Percentiles rank a stretch among this genome's conserved stretches.
These are phyloP conservation scores for Loriculus beryllinus DNA, from an alignment of 2,797 vertebrate species.

Conservation along the genomic window DNA sequence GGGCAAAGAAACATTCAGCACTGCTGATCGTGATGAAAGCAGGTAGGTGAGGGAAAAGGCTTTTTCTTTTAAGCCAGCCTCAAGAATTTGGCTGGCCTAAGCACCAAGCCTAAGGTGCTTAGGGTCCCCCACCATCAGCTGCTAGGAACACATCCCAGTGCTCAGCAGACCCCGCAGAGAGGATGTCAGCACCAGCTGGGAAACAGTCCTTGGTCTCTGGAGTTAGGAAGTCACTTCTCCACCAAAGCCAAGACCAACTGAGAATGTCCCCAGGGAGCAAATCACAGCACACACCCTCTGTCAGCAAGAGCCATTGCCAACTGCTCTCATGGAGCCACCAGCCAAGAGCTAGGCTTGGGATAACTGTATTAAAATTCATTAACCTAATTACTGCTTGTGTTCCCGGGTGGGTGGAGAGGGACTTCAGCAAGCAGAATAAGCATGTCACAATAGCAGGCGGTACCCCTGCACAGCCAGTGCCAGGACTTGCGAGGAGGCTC, in stretches of 20 bases:
- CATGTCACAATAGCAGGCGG: not conserved
- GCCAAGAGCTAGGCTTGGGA: not conserved
- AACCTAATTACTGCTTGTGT: not conserved
- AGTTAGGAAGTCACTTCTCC: not conserved
- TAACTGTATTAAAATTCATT: not conserved
- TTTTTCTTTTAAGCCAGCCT: not conserved
- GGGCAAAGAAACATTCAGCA: not conserved
- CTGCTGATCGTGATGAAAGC: not conserved
- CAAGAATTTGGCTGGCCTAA: not conserved
- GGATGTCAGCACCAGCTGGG: not conserved
- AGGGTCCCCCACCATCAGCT: accelerated
- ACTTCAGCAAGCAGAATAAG: not conserved
- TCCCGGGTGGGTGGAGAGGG: not conserved
- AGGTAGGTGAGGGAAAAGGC: not conserved
- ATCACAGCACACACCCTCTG: accelerated
- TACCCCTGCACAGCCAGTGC: not conserved
- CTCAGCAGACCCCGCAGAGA: not conserved
- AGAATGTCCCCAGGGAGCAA: not conserved
- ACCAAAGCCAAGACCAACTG: not conserved
- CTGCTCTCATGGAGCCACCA: not conserved
- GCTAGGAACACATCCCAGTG: not conserved
- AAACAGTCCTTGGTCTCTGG: not conserved
- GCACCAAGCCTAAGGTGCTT: not conserved
- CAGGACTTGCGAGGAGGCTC: not conserved
- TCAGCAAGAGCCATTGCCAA: not conserved